A percentile compares a stretch with the other conserved stretches of the same genome.
Conservation (phyloP, 2,888 invertebrate species). For the Apantesis nais region DNA sequence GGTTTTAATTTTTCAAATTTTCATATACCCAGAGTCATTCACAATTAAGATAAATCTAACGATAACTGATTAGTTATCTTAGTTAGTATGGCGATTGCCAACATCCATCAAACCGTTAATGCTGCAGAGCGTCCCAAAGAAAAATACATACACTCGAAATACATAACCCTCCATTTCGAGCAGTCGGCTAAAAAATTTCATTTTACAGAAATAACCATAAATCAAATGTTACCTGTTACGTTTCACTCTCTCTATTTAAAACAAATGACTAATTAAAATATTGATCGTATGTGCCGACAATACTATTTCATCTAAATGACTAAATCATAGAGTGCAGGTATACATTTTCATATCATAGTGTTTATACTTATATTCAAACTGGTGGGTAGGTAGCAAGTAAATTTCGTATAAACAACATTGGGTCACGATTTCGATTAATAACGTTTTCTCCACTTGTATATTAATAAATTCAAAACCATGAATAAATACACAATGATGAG, state of each 20-base stretch:
- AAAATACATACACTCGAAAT: too few relatives aligned
- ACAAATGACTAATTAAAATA: neutral
- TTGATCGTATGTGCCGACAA: neutral
- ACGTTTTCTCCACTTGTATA: conserved; percentile 3
- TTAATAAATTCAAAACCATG: conserved; percentile 8
- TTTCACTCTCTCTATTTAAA: neutral
- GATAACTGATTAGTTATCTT: too few relatives aligned
- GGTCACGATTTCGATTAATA: conserved; percentile 8
- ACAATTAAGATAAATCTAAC: too few relatives aligned
- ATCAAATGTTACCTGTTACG: neutral
- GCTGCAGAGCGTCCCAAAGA: too few relatives aligned
- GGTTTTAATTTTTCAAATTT: too few relatives aligned
- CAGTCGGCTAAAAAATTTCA: too few relatives aligned
- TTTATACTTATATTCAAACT: conserved; percentile 3
- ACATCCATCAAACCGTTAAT: too few relatives aligned
- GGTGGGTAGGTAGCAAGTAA: neutral
- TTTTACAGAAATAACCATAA: too few relatives aligned
- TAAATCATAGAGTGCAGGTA: neutral
- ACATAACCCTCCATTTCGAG: too few relatives aligned
- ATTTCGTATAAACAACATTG: neutral
- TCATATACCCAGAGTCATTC: too few relatives aligned
- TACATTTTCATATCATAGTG: conserved; percentile 2
- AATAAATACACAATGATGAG: neutral
- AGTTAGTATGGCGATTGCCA: too few relatives aligned
- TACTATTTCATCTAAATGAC: neutral